Conservation (phyloP, 2,888 invertebrate species). For the Autographa gamma region DNA sequence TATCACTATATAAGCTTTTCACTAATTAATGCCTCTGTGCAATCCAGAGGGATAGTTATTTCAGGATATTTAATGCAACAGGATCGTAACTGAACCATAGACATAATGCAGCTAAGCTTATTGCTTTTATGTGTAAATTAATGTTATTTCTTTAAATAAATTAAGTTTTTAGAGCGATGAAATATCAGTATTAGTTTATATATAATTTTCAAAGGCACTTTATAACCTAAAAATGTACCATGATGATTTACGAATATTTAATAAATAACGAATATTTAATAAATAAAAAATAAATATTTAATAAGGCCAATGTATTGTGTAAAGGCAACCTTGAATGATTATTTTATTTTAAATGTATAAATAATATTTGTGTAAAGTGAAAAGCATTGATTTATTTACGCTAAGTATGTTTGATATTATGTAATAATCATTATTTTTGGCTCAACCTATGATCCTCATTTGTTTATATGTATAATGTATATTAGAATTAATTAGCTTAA, state of each 20-base stretch:
- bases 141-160: neutral
- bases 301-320: too few species aligned
- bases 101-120: neutral
- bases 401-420: neutral
- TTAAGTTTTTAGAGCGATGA: neutral
- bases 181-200: constrained; percentile 7
- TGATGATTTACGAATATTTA: too few species aligned
- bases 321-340: too few species aligned
- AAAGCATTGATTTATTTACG: too few species aligned
- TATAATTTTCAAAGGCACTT: constrained; percentile 7
- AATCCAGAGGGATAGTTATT: neutral
- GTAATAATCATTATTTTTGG: neutral
- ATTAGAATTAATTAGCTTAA: constrained; percentile 13
- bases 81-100: neutral
- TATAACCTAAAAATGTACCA: too few species aligned
- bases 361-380: too few species aligned
- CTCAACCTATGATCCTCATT: constrained; percentile 18
- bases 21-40: neutral
- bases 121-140: neutral
- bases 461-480: constrained; percentile 18
- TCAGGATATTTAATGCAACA: neutral
- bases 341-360: too few species aligned
- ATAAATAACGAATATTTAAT: too few species aligned
- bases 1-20: constrained; percentile 19
- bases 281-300: too few species aligned